phyloP scores from a whole-genome alignment of 2,888 invertebrate species.

The Eumerus sabulonum region DNA sequence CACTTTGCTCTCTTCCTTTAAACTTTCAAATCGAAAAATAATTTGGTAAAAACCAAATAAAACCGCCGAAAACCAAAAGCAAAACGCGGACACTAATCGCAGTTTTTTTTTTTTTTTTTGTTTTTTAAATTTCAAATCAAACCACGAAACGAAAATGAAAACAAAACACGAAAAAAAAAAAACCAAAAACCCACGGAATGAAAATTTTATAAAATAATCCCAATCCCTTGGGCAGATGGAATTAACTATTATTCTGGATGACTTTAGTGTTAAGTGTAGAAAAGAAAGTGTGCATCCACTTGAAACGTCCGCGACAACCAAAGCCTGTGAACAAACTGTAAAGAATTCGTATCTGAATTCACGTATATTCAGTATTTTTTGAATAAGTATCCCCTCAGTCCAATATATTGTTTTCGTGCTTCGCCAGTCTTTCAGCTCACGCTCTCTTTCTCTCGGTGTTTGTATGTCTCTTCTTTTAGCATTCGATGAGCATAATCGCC shows the following conservation, averaged over 20 bases:
- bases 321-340: slow-evolving; percentile 73
- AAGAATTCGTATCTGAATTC: slow-evolving; percentile 49
- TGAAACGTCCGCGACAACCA: slow-evolving; percentile 71
- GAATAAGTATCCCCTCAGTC: slow-evolving; percentile 10
- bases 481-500: too few species aligned
- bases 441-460: neutral
- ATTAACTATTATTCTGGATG: neutral
- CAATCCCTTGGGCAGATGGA: neutral
- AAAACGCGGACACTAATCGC: neutral
- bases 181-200: too few species aligned
- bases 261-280: slow-evolving; percentile 4
- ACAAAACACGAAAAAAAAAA: too few species aligned
- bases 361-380: slow-evolving; percentile 59
- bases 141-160: neutral
- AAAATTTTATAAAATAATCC: neutral
- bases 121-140: neutral
- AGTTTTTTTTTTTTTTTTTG: neutral
- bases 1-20: neutral
- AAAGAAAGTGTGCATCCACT: slow-evolving; percentile 62
- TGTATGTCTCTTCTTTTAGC: too few species aligned
- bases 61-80: neutral
- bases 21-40: neutral
- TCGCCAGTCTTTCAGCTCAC: neutral
- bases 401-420: neutral
- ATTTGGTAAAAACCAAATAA: neutral